phyloP scores from a whole-genome alignment of 2,888 invertebrate species.

The Caenorhabditis sinica region DNA sequence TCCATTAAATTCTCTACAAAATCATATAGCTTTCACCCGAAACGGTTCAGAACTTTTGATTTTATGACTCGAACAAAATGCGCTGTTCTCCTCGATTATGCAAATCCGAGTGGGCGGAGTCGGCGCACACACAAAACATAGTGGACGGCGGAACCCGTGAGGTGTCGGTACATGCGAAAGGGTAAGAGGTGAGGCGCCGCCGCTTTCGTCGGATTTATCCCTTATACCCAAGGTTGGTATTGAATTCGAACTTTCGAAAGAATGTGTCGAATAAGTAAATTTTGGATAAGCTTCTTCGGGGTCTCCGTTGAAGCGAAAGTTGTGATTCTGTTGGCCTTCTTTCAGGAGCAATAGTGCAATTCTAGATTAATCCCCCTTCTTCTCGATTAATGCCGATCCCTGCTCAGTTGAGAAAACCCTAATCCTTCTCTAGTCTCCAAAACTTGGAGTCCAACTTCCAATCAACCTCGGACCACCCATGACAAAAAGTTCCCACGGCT shows the following conservation, averaged over 20 bases:
- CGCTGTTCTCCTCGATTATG: neutral
- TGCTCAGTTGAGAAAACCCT: no score
- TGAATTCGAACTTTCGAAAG: neutral
- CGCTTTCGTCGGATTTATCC: neutral
- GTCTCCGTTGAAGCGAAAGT: slow-evolving; percentile 9
- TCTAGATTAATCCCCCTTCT: no score
- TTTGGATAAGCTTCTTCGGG: slow-evolving; percentile 16
- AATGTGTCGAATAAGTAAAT: slow-evolving; percentile 6
- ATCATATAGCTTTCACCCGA: no score
- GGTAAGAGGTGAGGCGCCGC: neutral
- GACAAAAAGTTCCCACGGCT: neutral
- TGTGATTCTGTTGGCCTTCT: neutral
- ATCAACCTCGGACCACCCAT: no score
- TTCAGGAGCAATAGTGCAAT: no score
- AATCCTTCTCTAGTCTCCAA: no score
- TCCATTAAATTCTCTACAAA: no score
- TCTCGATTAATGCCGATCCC: no score
- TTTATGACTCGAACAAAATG: neutral
- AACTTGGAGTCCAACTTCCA: no score
- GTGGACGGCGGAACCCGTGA: slow-evolving; percentile 37
- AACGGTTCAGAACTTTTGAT: no score
- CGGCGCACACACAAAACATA: slow-evolving; percentile 13
- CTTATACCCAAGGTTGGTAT: slow-evolving; percentile 2
- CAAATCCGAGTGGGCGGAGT: slow-evolving; percentile 34
- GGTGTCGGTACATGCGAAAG: slow-evolving; percentile 2